These are phyloP conservation scores for Solen grandis DNA, from an alignment of 1,140 invertebrate species.

Conservation along the genomic window DNA sequence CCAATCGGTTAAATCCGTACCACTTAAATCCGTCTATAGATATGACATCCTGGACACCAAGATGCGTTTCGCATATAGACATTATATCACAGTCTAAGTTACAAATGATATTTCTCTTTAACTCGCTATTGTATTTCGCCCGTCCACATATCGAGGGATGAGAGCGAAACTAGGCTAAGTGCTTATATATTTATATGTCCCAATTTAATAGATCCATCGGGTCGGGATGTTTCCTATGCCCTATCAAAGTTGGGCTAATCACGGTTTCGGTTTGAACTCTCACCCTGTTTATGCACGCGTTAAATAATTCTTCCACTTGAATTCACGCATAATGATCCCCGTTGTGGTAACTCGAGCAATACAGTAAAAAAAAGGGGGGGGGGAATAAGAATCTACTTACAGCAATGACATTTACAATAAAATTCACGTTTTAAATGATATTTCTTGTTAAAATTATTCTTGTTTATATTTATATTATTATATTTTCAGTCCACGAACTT, in stretches of 20 bases:
- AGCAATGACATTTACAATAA: no score
- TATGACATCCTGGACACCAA: background rate
- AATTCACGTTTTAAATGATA: no score
- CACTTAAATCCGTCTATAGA: conserved; percentile 11
- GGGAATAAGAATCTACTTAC: no score
- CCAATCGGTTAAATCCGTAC: conserved; percentile 31
- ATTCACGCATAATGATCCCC: conserved; percentile 13
- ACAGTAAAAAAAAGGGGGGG: no score
- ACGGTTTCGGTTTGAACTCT: no score
- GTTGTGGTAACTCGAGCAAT: no score
- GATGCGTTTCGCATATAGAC: conserved; percentile 19
- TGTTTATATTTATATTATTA: no score
- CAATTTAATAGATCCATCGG: conserved; percentile 8
- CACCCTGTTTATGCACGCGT: background rate
- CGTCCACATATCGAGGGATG: conserved; percentile 1
- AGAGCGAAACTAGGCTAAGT: no score
- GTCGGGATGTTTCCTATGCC: conserved; percentile 3
- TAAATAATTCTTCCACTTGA: conserved; percentile 31
- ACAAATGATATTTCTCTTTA: conserved; percentile 1
- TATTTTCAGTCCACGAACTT: no score
- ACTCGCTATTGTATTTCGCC: background rate
- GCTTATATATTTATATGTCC: conserved; percentile 34
- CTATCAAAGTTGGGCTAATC: no score
- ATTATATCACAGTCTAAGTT: conserved; percentile 12
- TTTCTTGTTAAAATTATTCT: no score